These are phyloP conservation scores for Diabrotica virgifera DNA, from an alignment of 1,140 invertebrate species.

Conservation along the genomic window DNA sequence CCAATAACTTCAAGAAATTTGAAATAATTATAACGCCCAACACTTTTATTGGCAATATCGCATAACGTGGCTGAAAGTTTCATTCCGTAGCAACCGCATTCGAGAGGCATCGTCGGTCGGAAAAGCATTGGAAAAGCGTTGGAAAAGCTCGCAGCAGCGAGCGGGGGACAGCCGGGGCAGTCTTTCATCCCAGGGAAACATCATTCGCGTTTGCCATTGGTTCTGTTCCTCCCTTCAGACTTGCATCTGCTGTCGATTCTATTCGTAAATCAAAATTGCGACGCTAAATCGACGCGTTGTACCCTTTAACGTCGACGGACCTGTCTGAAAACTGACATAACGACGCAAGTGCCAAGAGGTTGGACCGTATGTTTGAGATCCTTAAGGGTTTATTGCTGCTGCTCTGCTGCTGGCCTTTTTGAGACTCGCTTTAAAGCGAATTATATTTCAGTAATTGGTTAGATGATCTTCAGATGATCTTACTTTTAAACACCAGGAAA, in stretches of 20 bases:
- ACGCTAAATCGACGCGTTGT: constrained; percentile 25
- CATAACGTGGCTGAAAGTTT: background rate
- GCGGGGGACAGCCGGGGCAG: constrained; percentile 12
- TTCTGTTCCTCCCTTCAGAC: constrained; percentile 36
- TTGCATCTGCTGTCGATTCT: constrained; percentile 46
- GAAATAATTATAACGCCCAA: constrained; percentile 7
- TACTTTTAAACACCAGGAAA: too few relatives aligned
- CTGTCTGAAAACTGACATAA: background rate
- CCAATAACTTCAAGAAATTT: constrained; percentile 4
- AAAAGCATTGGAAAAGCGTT: constrained; percentile 22
- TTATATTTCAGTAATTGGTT: too few relatives aligned
- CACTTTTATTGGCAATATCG: constrained; percentile 11
- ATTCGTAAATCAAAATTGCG: constrained; percentile 48
- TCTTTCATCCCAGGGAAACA: constrained; percentile 28
- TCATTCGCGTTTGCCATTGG: constrained; percentile 40
- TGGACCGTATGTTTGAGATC: background rate
- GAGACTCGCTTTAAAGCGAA: too few relatives aligned
- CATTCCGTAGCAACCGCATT: background rate
- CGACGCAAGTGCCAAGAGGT: constrained; percentile 1
- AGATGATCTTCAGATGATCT: too few relatives aligned
- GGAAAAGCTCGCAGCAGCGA: constrained; percentile 11
- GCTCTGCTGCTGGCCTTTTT: too few relatives aligned
- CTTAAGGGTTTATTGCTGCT: constrained; percentile 2
- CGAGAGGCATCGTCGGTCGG: constrained; percentile 7
- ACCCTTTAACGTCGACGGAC: background rate